Base-by-base conservation (phyloP, 2,113 vertebrate species). In the Gallinago media region DNA sequence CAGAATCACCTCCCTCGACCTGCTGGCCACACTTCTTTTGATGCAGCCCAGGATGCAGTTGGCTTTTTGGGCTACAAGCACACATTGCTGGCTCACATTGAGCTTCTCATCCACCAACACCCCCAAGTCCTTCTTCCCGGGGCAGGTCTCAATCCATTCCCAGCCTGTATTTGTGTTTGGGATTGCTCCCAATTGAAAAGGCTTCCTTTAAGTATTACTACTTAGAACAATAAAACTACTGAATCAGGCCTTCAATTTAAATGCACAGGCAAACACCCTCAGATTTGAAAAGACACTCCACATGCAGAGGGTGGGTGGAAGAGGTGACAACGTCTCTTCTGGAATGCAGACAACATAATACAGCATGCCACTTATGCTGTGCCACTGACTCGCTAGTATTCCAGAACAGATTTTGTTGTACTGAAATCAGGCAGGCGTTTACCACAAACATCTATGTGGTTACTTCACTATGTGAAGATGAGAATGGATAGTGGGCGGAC, bases 201-300 rank as follows among this genome's bases (percentile, higher is more conserved):
- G 31, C 12, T 81, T 84, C 83, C 76, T 89, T 96, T 75, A 76
- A 76, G 73, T 74, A 75, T 61, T 84, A 84, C 85, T 79, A 36
- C 52, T 86, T 72, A 0, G 2, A 93, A 84, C 11, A 63, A 61
- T 49, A 85, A 89, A 94, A 84, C 56, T 75, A 91, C 76, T 66
- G 79, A 95, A 94, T 94, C 83, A 78, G 70, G 66, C 25, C 52
- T 92, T 91, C 61, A 34, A 31, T 49, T 94, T 72, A 89, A 95
- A 87, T 46, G 31, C 82, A 65, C 31, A 75, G n/a, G 79, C 85
- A 92, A 84, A 86, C 91, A 65, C 52, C 84, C 66, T 79, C 81
- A 73, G 58, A 85, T 54, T 54, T 92, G 52, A 87, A 89, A 92
- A 95, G 79, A 74, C 55, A 65, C 59, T 92, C 68, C 56, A 78